Evolutionary conservation across 2,113 vertebrate species (phyloP), one percentile per base, ranked within the genome.

Genomic region (Camelus bactrianus): DNA sequence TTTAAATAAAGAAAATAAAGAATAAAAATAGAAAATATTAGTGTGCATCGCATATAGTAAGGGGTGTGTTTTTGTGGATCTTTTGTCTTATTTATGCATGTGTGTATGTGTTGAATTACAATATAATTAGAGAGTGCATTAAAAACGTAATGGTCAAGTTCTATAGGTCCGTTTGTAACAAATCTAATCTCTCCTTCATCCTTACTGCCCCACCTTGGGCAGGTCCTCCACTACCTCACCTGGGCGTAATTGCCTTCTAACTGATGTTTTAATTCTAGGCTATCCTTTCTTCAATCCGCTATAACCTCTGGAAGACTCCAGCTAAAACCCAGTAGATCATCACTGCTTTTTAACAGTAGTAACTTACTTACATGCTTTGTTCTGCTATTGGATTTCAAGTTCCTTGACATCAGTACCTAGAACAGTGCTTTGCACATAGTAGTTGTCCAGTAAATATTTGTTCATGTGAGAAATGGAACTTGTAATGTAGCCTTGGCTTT

Each of bases 1-100:
- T 93, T 97, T 75, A 70, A 94, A 14, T 85, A 84, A 75, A 72
- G 60, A 95, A 87, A 65, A 30, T 69, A 76, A 48, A 93, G 26
- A 84, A 80, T 80, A 58, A 92, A 52, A 60, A 64, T 30, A 76
- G 83, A 85, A 88, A 88, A 87, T 79, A 89, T 56, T 67, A 93
- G n/a, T 46, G 26, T 73, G 7, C 0, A 16, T 90, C 58, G 93
- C 50, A 79, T 9, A 50, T n/a, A 48, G 22, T 56, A 86, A 70
- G 1, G 38, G 67, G 12, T 35, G 15, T 30, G 1, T 75, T 87
- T 93, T 64, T 48, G 20, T 75, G 56, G 83, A 84, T 83, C 5
- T 9, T 90, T 64, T 76, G 12, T 90, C 89, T 89, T 32, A 83
- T 93, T 91, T 87, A 64, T 87, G 3, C 5, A 52, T 69, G 14